phyloP scores from a whole-genome alignment of 2,888 invertebrate species.

The Pocota personata region DNA sequence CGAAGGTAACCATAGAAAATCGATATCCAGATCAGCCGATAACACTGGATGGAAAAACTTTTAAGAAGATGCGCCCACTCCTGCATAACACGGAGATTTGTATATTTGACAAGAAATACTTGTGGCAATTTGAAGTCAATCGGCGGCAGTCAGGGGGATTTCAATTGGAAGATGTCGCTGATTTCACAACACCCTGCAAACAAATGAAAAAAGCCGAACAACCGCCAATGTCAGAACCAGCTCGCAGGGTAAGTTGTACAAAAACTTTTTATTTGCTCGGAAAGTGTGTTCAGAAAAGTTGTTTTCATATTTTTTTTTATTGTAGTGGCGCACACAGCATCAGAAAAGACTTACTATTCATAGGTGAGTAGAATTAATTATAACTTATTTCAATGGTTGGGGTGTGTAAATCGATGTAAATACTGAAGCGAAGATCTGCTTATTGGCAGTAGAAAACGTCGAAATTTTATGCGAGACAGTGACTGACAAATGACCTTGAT shows the following conservation, averaged over 20 bases:
- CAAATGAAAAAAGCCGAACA: slow-evolving; percentile 74
- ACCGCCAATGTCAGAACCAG: slow-evolving; percentile 79
- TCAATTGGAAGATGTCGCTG: slow-evolving; percentile 33
- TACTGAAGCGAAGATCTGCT: no score
- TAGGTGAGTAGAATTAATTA: slow-evolving; percentile 25
- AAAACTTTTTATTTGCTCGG: background rate
- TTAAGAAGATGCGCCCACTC: slow-evolving; percentile 78
- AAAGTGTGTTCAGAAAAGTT: background rate
- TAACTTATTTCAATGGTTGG: background rate
- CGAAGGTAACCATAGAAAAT: slow-evolving; percentile 80
- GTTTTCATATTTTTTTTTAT: background rate
- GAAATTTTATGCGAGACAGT: no score
- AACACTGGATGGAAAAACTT: slow-evolving; percentile 77
- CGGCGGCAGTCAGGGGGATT: background rate
- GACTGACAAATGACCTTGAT: no score
- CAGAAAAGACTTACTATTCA: slow-evolving; percentile 51
- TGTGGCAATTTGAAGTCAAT: slow-evolving; percentile 77
- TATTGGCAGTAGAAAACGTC: no score
- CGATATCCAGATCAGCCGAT: slow-evolving; percentile 77
- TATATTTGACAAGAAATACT: slow-evolving; percentile 78
- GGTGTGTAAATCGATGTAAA: background rate
- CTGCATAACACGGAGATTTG: slow-evolving; percentile 78
- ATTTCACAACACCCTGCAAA: slow-evolving; percentile 74
- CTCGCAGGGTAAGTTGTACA: slow-evolving; percentile 76
- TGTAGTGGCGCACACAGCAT: slow-evolving; percentile 47